phyloP scores from a whole-genome alignment of 2,888 invertebrate genomes.

The Dolomedes plantarius region DNA sequence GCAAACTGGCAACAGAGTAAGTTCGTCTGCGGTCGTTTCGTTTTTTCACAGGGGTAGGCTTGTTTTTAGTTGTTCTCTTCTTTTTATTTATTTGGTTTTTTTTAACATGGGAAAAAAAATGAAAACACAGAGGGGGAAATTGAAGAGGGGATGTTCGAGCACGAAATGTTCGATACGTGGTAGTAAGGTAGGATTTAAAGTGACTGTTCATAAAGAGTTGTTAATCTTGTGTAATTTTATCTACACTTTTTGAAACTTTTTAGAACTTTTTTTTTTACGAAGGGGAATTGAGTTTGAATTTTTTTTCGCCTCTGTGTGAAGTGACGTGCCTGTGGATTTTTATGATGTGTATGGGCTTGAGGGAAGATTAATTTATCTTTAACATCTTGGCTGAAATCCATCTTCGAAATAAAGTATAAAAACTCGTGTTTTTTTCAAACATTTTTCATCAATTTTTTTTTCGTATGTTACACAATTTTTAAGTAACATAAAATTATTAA shows the following conservation, averaged over 20 bases:
- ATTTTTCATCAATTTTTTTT: too few relatives aligned
- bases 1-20: conserved; percentile 40
- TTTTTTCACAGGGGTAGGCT: conserved; percentile 3
- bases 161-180: not conserved
- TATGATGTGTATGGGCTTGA: not conserved
- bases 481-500: too few relatives aligned
- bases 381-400: not conserved
- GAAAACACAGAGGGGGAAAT: too few relatives aligned
- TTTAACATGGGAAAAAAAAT: not conserved
- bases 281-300: too few relatives aligned
- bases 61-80: not conserved
- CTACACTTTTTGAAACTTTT: not conserved
- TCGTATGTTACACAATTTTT: too few relatives aligned
- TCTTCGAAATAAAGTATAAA: not conserved
- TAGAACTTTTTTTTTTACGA: not conserved
- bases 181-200: conserved; percentile 3
- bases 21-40: conserved; percentile 7
- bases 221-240: conserved; percentile 1
- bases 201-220: not conserved
- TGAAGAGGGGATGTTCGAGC: not conserved
- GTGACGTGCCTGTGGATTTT: not conserved
- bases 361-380: not conserved
- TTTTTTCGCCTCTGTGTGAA: too few relatives aligned
- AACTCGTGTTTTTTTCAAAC: too few relatives aligned
- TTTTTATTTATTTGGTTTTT: not conserved